Evolutionary conservation across 1,140 invertebrate genomes (phyloP).

Genomic region (Microplitis mediator): DNA sequence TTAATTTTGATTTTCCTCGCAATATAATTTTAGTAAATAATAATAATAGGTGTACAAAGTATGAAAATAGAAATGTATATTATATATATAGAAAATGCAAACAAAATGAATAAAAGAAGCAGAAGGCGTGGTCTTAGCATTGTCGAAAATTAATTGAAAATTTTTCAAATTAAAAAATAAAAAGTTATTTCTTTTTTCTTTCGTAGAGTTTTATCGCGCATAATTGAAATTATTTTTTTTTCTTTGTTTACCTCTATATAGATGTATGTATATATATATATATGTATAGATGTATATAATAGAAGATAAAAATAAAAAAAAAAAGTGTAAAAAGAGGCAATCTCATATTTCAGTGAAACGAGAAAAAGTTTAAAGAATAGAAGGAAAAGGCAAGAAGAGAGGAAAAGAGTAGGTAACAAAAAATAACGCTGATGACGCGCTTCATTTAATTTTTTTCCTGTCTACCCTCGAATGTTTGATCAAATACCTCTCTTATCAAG

Average conservation of each 20-base stretch:
- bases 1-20: too few relatives aligned
- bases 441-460: slow-evolving; percentile 24
- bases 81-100: not conserved
- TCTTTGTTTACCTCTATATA: slow-evolving; percentile 14
- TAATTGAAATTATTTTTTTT: slow-evolving; percentile 25
- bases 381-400: slow-evolving; percentile 11
- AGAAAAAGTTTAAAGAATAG: slow-evolving; percentile 18
- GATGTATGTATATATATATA: too few relatives aligned
- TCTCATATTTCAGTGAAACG: slow-evolving; percentile 28
- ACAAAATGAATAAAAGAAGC: not conserved
- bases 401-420: slow-evolving; percentile 7
- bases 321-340: slow-evolving; percentile 16
- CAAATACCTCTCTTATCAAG: slow-evolving; percentile 26
- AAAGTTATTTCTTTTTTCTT: slow-evolving; percentile 2
- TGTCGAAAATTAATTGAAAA: slow-evolving; percentile 16
- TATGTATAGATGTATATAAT: not conserved
- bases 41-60: not conserved
- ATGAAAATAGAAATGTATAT: not conserved
- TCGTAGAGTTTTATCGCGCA: slow-evolving; percentile 15
- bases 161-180: slow-evolving; percentile 6
- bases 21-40: not conserved
- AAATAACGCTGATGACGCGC: slow-evolving; percentile 27
- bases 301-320: not conserved
- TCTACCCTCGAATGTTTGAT: slow-evolving; percentile 21
- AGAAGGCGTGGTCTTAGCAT: not conserved